phyloP scores from a whole-genome alignment of 1,140 invertebrate genomes.

The Augochlora pura region DNA sequence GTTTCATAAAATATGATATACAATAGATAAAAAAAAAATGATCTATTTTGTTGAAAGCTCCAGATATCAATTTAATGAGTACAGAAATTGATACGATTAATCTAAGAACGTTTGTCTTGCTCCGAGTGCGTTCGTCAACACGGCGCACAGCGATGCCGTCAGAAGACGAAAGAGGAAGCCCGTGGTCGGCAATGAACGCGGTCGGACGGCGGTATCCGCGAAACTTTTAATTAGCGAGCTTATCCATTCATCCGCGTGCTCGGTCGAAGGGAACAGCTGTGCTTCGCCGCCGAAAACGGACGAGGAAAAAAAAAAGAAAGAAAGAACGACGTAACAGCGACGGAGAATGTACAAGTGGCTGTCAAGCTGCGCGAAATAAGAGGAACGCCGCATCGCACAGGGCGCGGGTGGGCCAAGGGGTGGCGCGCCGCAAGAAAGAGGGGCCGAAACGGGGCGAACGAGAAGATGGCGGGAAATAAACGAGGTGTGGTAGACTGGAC shows the following conservation, averaged over 20 bases:
- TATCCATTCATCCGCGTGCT: conserved; percentile 71
- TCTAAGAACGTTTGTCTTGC: no score
- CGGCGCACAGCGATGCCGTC: no score
- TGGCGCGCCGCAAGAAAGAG: not conserved
- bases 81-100: no score
- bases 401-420: no score
- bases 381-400: not conserved
- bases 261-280: conserved; percentile 59
- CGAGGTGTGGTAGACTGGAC: conserved; percentile 75
- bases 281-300: conserved; percentile 27
- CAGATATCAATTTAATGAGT: no score
- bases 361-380: not conserved
- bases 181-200: no score
- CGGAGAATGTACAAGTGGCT: conserved; percentile 29
- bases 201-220: not conserved
- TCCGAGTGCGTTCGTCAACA: no score
- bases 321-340: conserved; percentile 30
- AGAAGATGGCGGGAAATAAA: conserved; percentile 69
- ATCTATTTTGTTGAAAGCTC: no score
- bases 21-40: no score
- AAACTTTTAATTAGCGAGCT: conserved; percentile 77
- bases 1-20: no score
- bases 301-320: conserved; percentile 9
- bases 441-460: conserved; percentile 4
- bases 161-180: no score